A percentile compares a stretch with the other conserved stretches of the same genome.
These are phyloP conservation scores for Mirza zaza DNA, from an alignment of 2,113 vertebrate species.

Conservation along the genomic window DNA sequence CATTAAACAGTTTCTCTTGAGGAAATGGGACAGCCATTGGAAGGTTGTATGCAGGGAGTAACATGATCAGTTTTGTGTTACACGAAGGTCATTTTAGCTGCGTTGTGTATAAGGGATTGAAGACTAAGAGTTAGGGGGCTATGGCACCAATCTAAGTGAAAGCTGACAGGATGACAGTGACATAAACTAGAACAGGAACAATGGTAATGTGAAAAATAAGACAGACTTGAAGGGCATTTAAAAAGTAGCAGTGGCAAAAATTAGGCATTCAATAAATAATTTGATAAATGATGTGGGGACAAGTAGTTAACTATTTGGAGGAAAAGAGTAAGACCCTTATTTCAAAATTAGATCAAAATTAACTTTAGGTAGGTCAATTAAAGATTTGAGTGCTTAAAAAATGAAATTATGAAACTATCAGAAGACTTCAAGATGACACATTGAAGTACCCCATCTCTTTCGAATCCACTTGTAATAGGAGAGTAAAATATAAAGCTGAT, in stretches of 20 bases:
- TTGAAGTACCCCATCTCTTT: neutral
- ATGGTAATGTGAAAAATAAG: neutral
- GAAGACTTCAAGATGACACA: neutral
- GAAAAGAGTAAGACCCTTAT: neutral
- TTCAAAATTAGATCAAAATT: neutral
- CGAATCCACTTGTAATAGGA: neutral
- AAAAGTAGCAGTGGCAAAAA: neutral
- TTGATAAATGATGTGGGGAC: neutral
- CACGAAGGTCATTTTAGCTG: neutral
- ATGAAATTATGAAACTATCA: neutral
- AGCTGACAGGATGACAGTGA: neutral
- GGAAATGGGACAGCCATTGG: neutral
- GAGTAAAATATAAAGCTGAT: neutral
- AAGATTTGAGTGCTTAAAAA: neutral
- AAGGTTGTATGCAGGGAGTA: neutral
- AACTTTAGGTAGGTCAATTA: neutral
- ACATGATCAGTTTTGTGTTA: neutral
- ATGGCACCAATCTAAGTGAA: neutral
- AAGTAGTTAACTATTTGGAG: neutral
- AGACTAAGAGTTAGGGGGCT: neutral
- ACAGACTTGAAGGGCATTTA: neutral
- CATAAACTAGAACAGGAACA: neutral
- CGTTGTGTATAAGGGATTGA: neutral
- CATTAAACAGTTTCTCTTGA: neutral
- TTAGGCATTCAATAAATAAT: slow-evolving; percentile 8